Evolutionary conservation across 2,113 vertebrate species (phyloP), one percentile per base, ranked within the genome.

Genomic region (Egretta garzetta): DNA sequence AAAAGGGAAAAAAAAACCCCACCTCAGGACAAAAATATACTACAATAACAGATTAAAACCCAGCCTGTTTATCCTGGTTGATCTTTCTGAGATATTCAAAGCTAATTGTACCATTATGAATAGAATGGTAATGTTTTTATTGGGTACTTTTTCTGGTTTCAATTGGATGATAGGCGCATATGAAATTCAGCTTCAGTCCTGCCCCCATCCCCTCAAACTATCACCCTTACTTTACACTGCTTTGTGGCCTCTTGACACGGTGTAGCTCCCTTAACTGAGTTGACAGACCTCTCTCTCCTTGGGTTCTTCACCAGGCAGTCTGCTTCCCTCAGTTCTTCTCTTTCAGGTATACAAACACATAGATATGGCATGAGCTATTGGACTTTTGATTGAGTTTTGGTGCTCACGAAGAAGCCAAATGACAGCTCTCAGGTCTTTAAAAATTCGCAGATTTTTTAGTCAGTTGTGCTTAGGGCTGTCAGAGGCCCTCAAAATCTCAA

Each of bases 131-230:
- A 62, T 6, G 11, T 27, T 60, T 93, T 67, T 76, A 58, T 55
- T 73, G 6, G 1, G 6, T 24, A 39, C 20, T 19, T 73, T 68
- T 92, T 80, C 71, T 50, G n/a, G 4, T 68, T 92, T 77, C 71
- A 70, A 4, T 6, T 88, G 59, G 4, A 66, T 75, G 28, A 45
- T 12, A 86, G 23, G 8, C 1, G 1, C 14, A 66, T 19, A 33
- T 9, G 22, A 79, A 94, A 81, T 70, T 81, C 41, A 86, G 10
- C 43, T 82, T 86, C 81, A 41, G 41, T 15, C 14, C 47, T 9
- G 0, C 7, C 13, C 6, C 2, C 26, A 3, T 23, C 3, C 4
- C 26, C 2, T 4, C 7, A 27, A 66, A 50, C 10, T 8, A 12
- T 26, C 41, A 73, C 12, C 60, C 37, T 83, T 88, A 32, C 35